Percentiles rank a stretch among this genome's conserved stretches.
Conservation (phyloP, 2,113 vertebrate species). For the Gambusia holbrooki region DNA sequence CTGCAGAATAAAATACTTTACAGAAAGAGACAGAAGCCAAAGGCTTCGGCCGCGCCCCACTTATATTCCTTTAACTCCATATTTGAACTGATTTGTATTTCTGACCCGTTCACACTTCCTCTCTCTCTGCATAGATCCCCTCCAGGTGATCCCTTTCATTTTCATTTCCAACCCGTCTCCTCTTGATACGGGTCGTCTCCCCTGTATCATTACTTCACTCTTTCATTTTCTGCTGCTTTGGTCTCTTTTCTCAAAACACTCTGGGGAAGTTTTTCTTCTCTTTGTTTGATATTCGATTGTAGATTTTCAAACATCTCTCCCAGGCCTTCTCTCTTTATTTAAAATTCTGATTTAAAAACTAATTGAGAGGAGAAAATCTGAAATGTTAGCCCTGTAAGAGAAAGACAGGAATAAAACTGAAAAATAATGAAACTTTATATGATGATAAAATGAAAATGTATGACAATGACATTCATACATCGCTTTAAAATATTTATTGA, state of each 20-base stretch:
- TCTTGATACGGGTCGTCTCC: constrained; percentile 7
- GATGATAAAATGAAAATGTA: too few species aligned
- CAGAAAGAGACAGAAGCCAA: background rate
- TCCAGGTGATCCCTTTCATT: constrained; percentile 23
- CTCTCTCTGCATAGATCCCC: background rate
- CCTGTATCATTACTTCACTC: background rate
- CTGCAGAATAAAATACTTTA: constrained; percentile 1
- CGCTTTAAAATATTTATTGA: too few species aligned
- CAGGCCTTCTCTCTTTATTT: background rate
- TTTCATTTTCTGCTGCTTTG: background rate
- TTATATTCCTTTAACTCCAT: background rate
- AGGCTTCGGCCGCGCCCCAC: background rate
- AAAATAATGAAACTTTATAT: too few species aligned
- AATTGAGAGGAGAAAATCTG: background rate
- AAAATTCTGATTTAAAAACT: background rate
- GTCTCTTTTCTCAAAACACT: background rate
- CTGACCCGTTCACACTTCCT: constrained; percentile 6
- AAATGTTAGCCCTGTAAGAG: background rate
- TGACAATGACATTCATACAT: too few species aligned
- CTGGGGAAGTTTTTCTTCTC: background rate
- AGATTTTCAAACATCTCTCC: background rate
- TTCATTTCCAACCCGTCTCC: constrained; percentile 30
- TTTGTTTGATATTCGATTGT: constrained; percentile 5
- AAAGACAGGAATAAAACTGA: background rate
- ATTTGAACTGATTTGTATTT: constrained; percentile 28